Base-by-base conservation (phyloP, 2,888 invertebrate genomes). In the Nesidiocoris tenuis region DNA sequence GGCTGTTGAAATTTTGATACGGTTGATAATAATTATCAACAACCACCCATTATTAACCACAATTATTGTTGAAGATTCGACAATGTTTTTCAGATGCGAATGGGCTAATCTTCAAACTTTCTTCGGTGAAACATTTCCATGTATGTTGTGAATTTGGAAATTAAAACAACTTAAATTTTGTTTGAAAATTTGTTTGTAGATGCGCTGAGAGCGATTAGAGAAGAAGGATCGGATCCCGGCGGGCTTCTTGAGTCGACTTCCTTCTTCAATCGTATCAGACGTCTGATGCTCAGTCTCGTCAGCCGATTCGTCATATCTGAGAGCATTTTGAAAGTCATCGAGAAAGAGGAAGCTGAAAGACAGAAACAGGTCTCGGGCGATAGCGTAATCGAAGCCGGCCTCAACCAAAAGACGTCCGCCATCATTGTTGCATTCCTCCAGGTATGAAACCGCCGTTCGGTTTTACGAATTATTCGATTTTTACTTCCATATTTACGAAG, bases 201-300 rank as follows among this genome's bases (percentile, higher is more conserved):
- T 59, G 66, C 66, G 5, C 59, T 76, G 57, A 75, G 77, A 39
- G 67, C 75, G 17, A 68, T 79, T 24, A 76, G 61, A 54, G 79
- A 77, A 39, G 79, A 78, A 18, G 70, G 79, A 1, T 68, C 68
- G 71, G 79, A 79, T 61, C 74, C 74, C 19, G 79, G 77, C n/a
- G 71, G 76, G n/a, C 70, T 77, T 22, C 67, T 79, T 19, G 80
- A 80, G 61, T 76, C 77, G 21, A 78, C 78, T 1, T 78, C 80
- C 5, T 75, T 79, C 21, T 80, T 80, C 71, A 88, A 87, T 80
- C 87, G 93, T 1, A 85, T 95, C 77, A 91, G 91, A 81, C 88
- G 89, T 79, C 86, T 93, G 57, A 90, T 93, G 90, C 83, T 94
- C 75, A 88, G 90, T 0, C 85, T 95, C 68, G 86, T 94, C 78